These are phyloP conservation scores for Tanytarsus gracilentus DNA, from an alignment of 2,888 invertebrate species.

Conservation along the genomic window DNA sequence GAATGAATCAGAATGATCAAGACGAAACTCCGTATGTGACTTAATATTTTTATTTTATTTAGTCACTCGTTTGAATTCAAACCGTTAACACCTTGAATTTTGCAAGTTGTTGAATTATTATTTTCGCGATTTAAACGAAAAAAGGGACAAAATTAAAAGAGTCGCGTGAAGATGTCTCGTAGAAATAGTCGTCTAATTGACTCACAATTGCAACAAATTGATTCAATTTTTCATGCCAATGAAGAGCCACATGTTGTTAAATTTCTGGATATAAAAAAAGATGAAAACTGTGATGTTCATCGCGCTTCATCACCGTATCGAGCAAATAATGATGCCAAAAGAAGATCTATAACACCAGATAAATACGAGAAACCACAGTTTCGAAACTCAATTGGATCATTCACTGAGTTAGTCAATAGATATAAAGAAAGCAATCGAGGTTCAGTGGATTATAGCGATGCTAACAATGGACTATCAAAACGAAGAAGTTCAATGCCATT, in stretches of 20 bases:
- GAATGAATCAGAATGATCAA: constrained; percentile 25
- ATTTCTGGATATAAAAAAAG: constrained; percentile 43
- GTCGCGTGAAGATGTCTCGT: constrained; percentile 17
- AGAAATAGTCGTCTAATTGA: constrained; percentile 24
- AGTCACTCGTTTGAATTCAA: not conserved
- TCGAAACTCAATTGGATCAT: constrained; percentile 23
- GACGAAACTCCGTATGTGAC: not conserved
- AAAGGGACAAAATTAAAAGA: not conserved
- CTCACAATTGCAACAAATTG: constrained; percentile 25
- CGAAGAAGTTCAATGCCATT: constrained; percentile 19
- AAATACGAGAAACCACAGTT: not conserved
- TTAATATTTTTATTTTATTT: not conserved
- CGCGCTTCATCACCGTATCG: constrained; percentile 34
- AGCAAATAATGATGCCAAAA: constrained; percentile 33
- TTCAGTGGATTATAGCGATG: not conserved
- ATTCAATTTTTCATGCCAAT: constrained; percentile 20
- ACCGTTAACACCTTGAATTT: not conserved
- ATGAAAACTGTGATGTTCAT: constrained; percentile 51
- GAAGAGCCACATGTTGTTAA: not conserved
- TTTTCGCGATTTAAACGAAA: not conserved
- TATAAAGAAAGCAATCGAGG: constrained; percentile 4
- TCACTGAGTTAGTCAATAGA: constrained; percentile 24
- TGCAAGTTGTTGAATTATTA: not conserved
- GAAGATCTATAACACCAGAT: not conserved
- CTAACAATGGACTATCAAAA: not conserved